Evolutionary conservation across 2,888 invertebrate species (phyloP).

Genomic region (Lamellibrachia satsuma): DNA sequence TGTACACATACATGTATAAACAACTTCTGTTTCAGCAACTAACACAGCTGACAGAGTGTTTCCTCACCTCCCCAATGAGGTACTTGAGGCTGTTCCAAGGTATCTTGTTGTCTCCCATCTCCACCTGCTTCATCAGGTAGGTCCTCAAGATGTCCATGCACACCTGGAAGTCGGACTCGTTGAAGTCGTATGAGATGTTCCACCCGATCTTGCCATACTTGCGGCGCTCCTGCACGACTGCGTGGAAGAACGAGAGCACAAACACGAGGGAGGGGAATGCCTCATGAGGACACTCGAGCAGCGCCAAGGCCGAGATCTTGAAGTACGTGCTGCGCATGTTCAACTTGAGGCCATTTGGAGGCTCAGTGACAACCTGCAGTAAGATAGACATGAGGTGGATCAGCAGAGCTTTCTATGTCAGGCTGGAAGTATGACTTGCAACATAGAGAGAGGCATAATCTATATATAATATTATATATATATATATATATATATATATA

Average conservation of each 20-base stretch:
- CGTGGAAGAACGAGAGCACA: constrained; percentile 91
- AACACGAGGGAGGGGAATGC: constrained; percentile 85
- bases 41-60: constrained; percentile 70
- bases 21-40: too few species aligned
- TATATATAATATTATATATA: not conserved
- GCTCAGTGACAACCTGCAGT: constrained; percentile 85
- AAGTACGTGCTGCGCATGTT: constrained; percentile 89
- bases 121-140: constrained; percentile 79
- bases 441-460: not conserved
- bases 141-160: constrained; percentile 86
- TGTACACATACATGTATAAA: too few species aligned
- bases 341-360: constrained; percentile 88
- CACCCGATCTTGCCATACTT: constrained; percentile 95
- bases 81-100: constrained; percentile 93
- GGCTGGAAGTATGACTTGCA: not conserved
- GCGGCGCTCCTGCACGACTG: constrained; percentile 87
- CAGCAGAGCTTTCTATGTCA: not conserved
- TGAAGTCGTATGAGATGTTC: constrained; percentile 94
- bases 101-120: constrained; percentile 72
- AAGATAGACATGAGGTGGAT: not conserved
- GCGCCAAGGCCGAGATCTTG: constrained; percentile 79
- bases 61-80: constrained; percentile 85
- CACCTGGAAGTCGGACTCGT: constrained; percentile 88
- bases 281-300: constrained; percentile 79
- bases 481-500: too few species aligned